Percentiles rank a stretch among this genome's conserved stretches.
These are phyloP conservation scores for Acipenser transmontanus DNA, from an alignment of 2,797 vertebrate species.

Conservation along the genomic window DNA sequence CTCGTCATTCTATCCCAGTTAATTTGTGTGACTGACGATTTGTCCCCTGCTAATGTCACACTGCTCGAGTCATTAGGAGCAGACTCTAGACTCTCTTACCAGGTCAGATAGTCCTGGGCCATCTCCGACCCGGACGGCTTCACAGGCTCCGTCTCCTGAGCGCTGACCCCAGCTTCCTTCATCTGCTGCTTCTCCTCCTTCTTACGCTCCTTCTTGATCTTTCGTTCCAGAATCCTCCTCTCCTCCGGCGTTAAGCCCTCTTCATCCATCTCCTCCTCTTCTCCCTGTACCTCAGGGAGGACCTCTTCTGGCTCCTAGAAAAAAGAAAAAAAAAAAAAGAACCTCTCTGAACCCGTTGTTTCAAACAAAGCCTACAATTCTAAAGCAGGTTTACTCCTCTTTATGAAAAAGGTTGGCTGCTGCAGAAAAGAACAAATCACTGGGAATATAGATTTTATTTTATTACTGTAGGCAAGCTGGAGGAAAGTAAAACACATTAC, in stretches of 20 bases:
- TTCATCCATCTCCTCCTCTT: not conserved
- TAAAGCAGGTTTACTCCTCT: not conserved
- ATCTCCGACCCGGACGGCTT: not conserved
- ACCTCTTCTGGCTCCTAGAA: not conserved
- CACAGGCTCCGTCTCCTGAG: not conserved
- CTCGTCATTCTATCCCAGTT: not conserved
- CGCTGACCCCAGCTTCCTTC: not conserved
- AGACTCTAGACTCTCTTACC: not conserved
- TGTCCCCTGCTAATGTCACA: not conserved
- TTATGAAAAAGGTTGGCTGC: not conserved
- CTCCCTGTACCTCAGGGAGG: not conserved
- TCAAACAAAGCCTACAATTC: too few relatives aligned
- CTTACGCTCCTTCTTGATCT: not conserved
- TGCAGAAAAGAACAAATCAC: not conserved
- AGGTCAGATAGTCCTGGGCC: not conserved
- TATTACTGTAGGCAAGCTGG: not conserved
- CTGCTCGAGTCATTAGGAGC: not conserved
- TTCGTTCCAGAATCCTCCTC: not conserved
- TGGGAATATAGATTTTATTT: not conserved
- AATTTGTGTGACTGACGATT: not conserved
- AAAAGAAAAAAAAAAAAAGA: not conserved
- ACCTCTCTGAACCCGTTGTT: not conserved
- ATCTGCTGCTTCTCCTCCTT: not conserved
- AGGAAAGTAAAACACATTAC: slow-evolving; percentile 14
- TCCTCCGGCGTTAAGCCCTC: not conserved